A percentile compares a stretch with the other conserved stretches of the same genome.
Evolutionary conservation across 2,888 invertebrate genomes (phyloP).

Genomic region (Maniola hyperantus): DNA sequence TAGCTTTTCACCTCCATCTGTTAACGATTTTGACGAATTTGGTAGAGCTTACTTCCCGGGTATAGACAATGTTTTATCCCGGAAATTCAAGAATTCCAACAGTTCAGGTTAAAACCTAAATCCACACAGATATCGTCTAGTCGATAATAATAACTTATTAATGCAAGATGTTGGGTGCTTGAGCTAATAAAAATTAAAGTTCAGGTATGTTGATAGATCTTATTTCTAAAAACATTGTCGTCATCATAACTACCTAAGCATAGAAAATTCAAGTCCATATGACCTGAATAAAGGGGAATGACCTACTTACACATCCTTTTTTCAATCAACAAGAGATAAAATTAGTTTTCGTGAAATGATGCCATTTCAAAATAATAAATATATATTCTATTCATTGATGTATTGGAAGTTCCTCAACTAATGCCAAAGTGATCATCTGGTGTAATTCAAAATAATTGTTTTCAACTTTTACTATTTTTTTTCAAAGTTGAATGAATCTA

Average conservation of each 20-base stretch:
- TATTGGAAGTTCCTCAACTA: constrained; percentile 19
- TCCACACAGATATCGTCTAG: no score
- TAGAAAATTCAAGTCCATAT: constrained; percentile 22
- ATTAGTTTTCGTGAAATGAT: constrained; percentile 18
- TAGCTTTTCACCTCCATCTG: no score
- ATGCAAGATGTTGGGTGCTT: no score
- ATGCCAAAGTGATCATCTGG: constrained; percentile 23
- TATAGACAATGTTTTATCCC: no score
- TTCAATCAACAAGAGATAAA: constrained; percentile 26
- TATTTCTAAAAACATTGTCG: background rate
- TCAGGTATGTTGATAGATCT: background rate
- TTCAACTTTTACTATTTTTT: background rate
- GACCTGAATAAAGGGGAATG: constrained; percentile 36
- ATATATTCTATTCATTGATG: constrained; percentile 10
- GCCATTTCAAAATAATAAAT: background rate
- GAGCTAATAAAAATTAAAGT: no score
- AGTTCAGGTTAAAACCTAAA: no score
- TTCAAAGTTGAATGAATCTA: constrained; percentile 44
- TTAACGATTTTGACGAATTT: no score
- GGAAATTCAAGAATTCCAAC: no score
- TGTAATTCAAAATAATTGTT: background rate
- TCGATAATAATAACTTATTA: no score
- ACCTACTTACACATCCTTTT: constrained; percentile 35
- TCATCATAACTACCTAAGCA: background rate
- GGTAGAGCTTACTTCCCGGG: no score